phyloP scores from a whole-genome alignment of 2,888 invertebrate genomes.

The Drosophila suboccidentalis region DNA sequence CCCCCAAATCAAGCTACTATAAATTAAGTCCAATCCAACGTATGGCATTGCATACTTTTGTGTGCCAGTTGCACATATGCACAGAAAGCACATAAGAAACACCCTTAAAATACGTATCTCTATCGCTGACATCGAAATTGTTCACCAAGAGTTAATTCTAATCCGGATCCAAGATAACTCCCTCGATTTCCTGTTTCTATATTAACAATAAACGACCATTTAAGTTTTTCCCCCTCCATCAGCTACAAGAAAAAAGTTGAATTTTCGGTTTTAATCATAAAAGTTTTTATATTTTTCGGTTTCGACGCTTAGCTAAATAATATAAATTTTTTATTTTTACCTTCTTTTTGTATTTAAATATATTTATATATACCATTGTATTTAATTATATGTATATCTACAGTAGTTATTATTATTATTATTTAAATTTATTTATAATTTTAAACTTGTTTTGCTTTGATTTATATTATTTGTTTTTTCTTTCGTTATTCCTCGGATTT shows the following conservation, averaged over 20 bases:
- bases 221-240: neutral
- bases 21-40: neutral
- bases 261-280: slow-evolving; percentile 66
- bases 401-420: slow-evolving; percentile 66
- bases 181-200: neutral
- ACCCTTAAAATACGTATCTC: no score
- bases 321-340: slow-evolving; percentile 73
- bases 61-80: neutral
- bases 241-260: neutral
- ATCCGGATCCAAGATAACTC: no score
- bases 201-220: neutral
- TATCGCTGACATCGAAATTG: no score
- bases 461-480: slow-evolving; percentile 40
- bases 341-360: slow-evolving; percentile 63
- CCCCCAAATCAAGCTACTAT: neutral
- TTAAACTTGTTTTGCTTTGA: slow-evolving; percentile 62
- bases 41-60: neutral
- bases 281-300: slow-evolving; percentile 80
- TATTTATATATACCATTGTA: slow-evolving; percentile 53
- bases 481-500: slow-evolving; percentile 37
- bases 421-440: slow-evolving; percentile 57
- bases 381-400: slow-evolving; percentile 65
- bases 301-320: slow-evolving; percentile 76
- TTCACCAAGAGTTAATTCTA: no score
- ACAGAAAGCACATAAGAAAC: neutral